phyloP scores from a whole-genome alignment of 2,797 vertebrate genomes.

The Acanthopagrus latus region DNA sequence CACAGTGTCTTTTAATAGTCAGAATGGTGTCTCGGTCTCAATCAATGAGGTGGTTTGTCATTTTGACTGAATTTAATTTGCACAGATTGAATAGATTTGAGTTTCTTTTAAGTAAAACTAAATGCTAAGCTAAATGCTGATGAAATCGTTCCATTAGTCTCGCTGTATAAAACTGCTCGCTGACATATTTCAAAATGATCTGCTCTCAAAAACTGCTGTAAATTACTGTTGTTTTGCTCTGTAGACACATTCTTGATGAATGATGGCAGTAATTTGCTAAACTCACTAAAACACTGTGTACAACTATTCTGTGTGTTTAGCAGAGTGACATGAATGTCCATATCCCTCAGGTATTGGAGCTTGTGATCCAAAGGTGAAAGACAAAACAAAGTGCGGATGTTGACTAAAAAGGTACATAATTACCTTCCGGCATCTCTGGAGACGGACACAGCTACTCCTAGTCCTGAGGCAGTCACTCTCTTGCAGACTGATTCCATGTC shows the following conservation, averaged over 20 bases:
- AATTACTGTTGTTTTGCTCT: no score
- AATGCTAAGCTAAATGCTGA: background rate
- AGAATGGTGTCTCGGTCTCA: no score
- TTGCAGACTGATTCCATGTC: constrained; percentile 94
- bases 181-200: no score
- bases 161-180: no score
- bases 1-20: no score
- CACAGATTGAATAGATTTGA: background rate
- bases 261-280: no score
- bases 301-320: background rate
- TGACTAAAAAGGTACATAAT: constrained; percentile 6
- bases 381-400: background rate
- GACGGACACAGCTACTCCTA: constrained; percentile 91
- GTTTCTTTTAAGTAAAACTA: background rate
- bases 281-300: background rate
- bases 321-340: background rate
- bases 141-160: no score
- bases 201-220: no score
- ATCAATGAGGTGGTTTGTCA: background rate
- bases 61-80: background rate
- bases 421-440: constrained; percentile 97
- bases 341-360: background rate
- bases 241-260: no score
- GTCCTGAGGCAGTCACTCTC: constrained; percentile 86
- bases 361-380: background rate